Evolutionary conservation across 30 jellyfish, hydroid and myxozoan species (phyloP), one percentile per base, ranked within the genome.

Genomic region (Catostylus mosaicus): DNA sequence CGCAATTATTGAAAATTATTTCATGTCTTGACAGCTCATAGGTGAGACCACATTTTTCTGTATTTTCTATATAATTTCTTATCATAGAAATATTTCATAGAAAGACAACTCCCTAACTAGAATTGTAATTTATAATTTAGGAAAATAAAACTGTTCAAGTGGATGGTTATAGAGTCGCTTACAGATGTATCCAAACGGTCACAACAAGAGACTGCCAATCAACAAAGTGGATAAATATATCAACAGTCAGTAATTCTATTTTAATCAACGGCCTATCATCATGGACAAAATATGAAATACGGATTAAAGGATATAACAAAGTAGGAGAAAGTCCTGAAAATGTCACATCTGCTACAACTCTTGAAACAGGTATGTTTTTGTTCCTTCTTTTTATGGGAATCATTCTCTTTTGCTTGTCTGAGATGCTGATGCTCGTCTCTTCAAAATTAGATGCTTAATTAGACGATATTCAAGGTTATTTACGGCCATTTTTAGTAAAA

Each of bases 211-310:
- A 71, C 65, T 84, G 94, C 30, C 30, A 27, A 27, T 10, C 10
- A 18, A 11, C 78, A 8, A 8, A 0, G 5, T 43, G 71, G 82
- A 63, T 0, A 18, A 64, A 75, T 36, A 24, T 7, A 14, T 72
- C 82, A 22, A 0, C 45, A 24, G 59, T 66, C n/a, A 73, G 14
- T 3, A 23, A 0, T 0, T 31, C 54, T 19, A 61, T 73, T 12
- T 0, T 37, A 26, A 6, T 79, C 23, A 34, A 79, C 32, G 77
- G 76, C 26, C 60, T 84, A 30, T 22, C 22, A 10, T 56, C 94
- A 34, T 84, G 94, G 94, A 71, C 88, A 19, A 56, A 43, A 51
- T 84, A 84, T 61, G 80, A 84, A 50, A 34, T 84, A 26, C 70
- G 1, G 32, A 64, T 74, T 0, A 46, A 61, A 36, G 94, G 52